phyloP scores from a whole-genome alignment of 2,888 invertebrate species.

The Allolobophora icterica region DNA sequence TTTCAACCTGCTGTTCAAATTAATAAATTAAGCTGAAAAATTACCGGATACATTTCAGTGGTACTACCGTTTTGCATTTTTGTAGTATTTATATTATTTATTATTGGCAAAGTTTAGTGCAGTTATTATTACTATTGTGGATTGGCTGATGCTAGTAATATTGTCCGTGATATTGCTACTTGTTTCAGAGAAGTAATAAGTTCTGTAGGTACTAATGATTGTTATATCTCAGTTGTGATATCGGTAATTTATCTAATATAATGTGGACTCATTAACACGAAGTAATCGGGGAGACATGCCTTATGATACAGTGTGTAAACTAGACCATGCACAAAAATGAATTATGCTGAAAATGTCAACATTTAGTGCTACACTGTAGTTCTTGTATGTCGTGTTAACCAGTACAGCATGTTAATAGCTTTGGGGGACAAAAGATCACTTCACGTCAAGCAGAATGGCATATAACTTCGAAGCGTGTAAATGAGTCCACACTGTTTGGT shows the following conservation, averaged over 20 bases:
- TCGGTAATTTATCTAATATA: not conserved
- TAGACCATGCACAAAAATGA: no score
- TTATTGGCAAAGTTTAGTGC: not conserved
- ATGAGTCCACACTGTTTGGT: no score
- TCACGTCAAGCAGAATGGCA: no score
- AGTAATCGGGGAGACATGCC: no score
- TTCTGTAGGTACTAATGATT: not conserved
- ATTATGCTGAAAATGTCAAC: no score
- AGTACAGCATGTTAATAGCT: no score
- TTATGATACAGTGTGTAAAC: no score
- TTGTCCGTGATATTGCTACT: not conserved
- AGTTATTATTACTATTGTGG: not conserved
- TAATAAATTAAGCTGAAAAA: not conserved
- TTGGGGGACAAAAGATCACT: no score
- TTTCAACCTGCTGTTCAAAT: not conserved
- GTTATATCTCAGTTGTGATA: not conserved
- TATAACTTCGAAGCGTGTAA: no score
- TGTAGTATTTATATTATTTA: conserved; percentile 24
- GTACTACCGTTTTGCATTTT: not conserved
- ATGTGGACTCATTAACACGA: no score
- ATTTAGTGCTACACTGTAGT: no score
- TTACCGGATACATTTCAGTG: not conserved
- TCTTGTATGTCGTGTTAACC: no score
- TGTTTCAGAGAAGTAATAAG: not conserved
- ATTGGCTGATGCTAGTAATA: not conserved